Percentiles rank a stretch among this genome's conserved stretches.
Conservation (phyloP, 2,113 vertebrate genomes). For the Shinisaurus crocodilurus region DNA sequence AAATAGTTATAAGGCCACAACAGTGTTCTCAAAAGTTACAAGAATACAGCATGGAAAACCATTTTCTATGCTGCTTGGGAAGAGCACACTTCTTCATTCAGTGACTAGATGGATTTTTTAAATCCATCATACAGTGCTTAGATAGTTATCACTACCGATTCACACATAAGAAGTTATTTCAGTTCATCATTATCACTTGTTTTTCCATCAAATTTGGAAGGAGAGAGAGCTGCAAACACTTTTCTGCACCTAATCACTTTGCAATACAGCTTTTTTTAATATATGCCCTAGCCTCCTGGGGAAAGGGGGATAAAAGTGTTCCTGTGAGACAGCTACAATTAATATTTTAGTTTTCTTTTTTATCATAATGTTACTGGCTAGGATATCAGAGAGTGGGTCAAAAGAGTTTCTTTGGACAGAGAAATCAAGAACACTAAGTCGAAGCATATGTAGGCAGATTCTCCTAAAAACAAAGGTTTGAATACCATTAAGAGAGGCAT, state of each 20-base stretch:
- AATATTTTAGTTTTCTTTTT: not conserved
- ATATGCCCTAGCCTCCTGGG: constrained; percentile 27
- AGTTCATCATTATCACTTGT: constrained; percentile 47
- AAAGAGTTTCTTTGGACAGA: not conserved
- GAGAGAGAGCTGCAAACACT: constrained; percentile 39
- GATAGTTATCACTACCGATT: constrained; percentile 34
- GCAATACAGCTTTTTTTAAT: constrained; percentile 32
- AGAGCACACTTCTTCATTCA: not conserved
- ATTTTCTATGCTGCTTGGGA: not conserved
- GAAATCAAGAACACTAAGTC: not conserved
- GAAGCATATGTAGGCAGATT: not conserved
- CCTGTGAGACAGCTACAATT: constrained; percentile 2
- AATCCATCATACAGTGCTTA: not conserved
- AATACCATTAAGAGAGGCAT: not conserved
- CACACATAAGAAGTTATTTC: constrained; percentile 34
- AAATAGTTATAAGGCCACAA: not conserved
- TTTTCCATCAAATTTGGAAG: constrained; percentile 54
- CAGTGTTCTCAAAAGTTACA: not conserved
- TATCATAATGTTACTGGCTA: not conserved
- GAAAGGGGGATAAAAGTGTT: not conserved
- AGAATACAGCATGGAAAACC: not conserved
- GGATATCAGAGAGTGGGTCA: not conserved
- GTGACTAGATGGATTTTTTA: not conserved
- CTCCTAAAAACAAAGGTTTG: not conserved
- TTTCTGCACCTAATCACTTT: constrained; percentile 60